These are phyloP conservation scores for Zaprionus davidi DNA, from an alignment of 1,140 invertebrate species.

Conservation along the genomic window DNA sequence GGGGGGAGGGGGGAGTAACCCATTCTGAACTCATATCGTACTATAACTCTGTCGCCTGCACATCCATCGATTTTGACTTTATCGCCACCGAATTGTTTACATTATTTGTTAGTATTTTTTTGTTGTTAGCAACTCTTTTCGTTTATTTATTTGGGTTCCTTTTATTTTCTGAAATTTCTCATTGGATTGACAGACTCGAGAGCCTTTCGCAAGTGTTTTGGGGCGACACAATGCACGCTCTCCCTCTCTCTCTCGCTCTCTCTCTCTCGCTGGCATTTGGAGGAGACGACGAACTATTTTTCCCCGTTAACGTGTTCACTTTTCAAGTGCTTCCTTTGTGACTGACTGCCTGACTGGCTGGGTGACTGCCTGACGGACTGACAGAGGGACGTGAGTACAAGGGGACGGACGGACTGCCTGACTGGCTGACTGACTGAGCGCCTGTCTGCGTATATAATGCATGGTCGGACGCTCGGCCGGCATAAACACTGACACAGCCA, in stretches of 20 bases:
- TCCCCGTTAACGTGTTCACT: slow-evolving; percentile 76
- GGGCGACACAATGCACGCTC: slow-evolving; percentile 60
- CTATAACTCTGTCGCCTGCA: not conserved
- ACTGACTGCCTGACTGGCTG: slow-evolving; percentile 21
- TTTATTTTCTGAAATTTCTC: slow-evolving; percentile 26
- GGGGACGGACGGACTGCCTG: slow-evolving; percentile 27
- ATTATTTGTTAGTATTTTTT: slow-evolving; percentile 36
- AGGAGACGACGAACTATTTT: slow-evolving; percentile 77
- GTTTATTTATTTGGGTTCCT: slow-evolving; percentile 11
- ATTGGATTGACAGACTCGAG: slow-evolving; percentile 71
- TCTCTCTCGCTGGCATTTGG: slow-evolving; percentile 36
- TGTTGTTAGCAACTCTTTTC: not conserved
- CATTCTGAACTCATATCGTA: not conserved
- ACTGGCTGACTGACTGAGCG: slow-evolving; percentile 52
- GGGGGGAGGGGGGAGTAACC: not conserved
- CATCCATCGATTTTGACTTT: slow-evolving; percentile 20
- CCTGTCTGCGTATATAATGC: slow-evolving; percentile 69
- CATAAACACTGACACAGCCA: slow-evolving; percentile 75
- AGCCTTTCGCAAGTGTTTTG: slow-evolving; percentile 70
- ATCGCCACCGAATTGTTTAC: slow-evolving; percentile 54
- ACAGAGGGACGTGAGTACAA: slow-evolving; percentile 44
- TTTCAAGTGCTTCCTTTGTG: slow-evolving; percentile 73
- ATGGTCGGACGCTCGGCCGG: slow-evolving; percentile 65
- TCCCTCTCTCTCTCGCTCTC: not conserved
- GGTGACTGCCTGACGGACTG: slow-evolving; percentile 50